Evolutionary conservation across 2,888 invertebrate species (phyloP).

Genomic region (Margaritifera margaritifera): DNA sequence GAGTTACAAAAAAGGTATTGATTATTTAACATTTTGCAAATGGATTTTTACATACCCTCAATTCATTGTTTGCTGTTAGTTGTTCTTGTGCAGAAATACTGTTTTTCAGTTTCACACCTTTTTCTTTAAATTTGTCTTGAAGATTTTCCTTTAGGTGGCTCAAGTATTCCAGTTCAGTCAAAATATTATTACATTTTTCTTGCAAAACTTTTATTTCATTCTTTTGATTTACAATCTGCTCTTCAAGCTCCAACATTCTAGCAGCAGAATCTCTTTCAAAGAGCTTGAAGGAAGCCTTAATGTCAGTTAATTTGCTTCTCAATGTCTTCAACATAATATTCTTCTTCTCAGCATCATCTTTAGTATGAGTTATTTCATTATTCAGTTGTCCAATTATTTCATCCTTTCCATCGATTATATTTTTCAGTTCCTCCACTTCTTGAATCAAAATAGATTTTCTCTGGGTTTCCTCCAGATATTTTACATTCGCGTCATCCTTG

Average conservation of each 20-base stretch:
- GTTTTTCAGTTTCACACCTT: conserved; percentile 23
- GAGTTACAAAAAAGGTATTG: too few relatives aligned
- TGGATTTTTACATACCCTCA: neutral
- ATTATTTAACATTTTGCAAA: too few relatives aligned
- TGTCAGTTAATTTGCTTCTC: conserved; percentile 16
- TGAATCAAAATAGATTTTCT: conserved; percentile 5
- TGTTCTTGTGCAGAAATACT: conserved; percentile 31
- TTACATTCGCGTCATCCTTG: neutral
- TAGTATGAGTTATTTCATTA: conserved; percentile 8
- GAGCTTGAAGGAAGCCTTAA: neutral
- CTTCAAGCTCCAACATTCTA: conserved; percentile 13
- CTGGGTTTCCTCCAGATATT: neutral
- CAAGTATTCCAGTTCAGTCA: conserved; percentile 11
- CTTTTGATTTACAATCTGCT: conserved; percentile 8
- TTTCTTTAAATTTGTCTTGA: conserved; percentile 30
- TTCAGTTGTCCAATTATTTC: conserved; percentile 16
- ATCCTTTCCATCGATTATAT: conserved; percentile 19
- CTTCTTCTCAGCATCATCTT: conserved; percentile 6
- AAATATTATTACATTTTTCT: conserved; percentile 13
- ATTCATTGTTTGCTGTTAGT: conserved; percentile 21
- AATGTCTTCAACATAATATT: neutral
- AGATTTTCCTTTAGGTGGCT: conserved; percentile 23
- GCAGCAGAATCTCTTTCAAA: conserved; percentile 6
- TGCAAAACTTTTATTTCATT: conserved; percentile 13
- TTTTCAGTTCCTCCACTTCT: conserved; percentile 21